These are phyloP conservation scores for Choristoneura fumiferana DNA, from an alignment of 1,140 invertebrate species.

Conservation along the genomic window DNA sequence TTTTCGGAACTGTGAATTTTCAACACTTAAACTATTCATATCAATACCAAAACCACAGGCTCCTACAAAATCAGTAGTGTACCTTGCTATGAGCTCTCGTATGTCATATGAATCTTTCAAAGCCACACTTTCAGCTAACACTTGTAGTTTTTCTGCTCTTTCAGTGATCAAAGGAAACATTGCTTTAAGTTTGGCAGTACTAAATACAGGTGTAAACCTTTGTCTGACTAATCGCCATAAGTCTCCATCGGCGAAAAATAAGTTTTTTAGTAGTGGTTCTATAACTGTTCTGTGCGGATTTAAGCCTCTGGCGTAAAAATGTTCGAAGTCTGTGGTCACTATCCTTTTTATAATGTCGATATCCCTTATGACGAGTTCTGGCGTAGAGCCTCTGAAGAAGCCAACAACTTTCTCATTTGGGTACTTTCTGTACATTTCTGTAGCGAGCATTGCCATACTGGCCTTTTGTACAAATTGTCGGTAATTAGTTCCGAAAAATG, in stretches of 20 bases:
- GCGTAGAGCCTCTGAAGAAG: constrained; percentile 44
- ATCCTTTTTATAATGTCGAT: constrained; percentile 41
- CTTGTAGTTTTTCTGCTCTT: constrained; percentile 66
- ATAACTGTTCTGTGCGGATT: constrained; percentile 59
- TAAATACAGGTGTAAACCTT: constrained; percentile 82
- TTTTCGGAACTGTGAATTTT: constrained; percentile 74
- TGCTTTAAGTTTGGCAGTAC: constrained; percentile 80
- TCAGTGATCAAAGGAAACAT: constrained; percentile 77
- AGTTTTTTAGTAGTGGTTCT: constrained; percentile 75
- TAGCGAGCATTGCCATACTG: constrained; percentile 18
- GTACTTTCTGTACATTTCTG: constrained; percentile 15
- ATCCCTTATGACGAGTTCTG: constrained; percentile 22
- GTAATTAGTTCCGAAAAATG: constrained; percentile 39
- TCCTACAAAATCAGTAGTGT: constrained; percentile 79
- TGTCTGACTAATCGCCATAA: constrained; percentile 81
- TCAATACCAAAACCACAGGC: constrained; percentile 80
- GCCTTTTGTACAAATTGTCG: neutral
- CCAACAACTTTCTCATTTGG: constrained; percentile 18
- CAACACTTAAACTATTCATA: constrained; percentile 74
- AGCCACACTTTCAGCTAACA: constrained; percentile 49
- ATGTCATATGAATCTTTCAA: constrained; percentile 69
- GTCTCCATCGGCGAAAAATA: constrained; percentile 76
- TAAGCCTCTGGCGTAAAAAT: constrained; percentile 76
- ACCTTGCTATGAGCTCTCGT: constrained; percentile 72
- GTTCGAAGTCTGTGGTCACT: constrained; percentile 79